These are phyloP conservation scores for Brachyopa scutellaris DNA, from an alignment of 2,888 invertebrate genomes.

Conservation along the genomic window DNA sequence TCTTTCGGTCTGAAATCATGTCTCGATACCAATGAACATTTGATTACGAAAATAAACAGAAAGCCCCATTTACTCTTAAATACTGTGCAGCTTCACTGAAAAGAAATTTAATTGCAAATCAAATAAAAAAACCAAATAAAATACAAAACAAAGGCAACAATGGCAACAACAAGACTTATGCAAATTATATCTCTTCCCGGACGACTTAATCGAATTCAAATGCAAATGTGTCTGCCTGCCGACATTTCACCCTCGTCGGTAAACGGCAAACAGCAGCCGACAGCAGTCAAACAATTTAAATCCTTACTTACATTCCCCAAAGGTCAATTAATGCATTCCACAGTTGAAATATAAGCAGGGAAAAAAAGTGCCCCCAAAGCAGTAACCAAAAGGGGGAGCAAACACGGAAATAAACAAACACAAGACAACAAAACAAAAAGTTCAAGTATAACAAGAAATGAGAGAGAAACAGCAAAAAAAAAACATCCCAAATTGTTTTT, in stretches of 20 bases:
- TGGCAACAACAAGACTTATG: constrained; percentile 63
- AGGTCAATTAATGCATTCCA: constrained; percentile 72
- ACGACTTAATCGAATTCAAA: constrained; percentile 72
- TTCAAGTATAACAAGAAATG: constrained; percentile 40
- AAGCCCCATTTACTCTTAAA: constrained; percentile 40
- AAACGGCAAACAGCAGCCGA: constrained; percentile 54
- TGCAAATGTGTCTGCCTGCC: constrained; percentile 61
- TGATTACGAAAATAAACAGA: constrained; percentile 51
- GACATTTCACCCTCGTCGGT: constrained; percentile 18
- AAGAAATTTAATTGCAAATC: constrained; percentile 70
- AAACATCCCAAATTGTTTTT: constrained; percentile 70
- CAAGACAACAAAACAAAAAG: constrained; percentile 49
- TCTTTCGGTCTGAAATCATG: neutral
- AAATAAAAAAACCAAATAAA: too few relatives aligned
- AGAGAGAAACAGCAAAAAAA: constrained; percentile 23
- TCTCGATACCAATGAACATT: constrained; percentile 35
- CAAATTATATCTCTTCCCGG: constrained; percentile 65
- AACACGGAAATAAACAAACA: constrained; percentile 67
- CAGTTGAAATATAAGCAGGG: constrained; percentile 13
- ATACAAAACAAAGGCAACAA: constrained; percentile 49
- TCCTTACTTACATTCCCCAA: constrained; percentile 72
- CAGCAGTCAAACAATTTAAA: constrained; percentile 71
- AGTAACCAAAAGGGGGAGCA: constrained; percentile 34
- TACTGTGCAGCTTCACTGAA: constrained; percentile 30
- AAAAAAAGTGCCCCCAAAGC: constrained; percentile 36